A percentile compares a stretch with the other conserved stretches of the same genome.
These are phyloP conservation scores for Pimephales promelas DNA, from an alignment of 2,113 vertebrate species.

Conservation along the genomic window DNA sequence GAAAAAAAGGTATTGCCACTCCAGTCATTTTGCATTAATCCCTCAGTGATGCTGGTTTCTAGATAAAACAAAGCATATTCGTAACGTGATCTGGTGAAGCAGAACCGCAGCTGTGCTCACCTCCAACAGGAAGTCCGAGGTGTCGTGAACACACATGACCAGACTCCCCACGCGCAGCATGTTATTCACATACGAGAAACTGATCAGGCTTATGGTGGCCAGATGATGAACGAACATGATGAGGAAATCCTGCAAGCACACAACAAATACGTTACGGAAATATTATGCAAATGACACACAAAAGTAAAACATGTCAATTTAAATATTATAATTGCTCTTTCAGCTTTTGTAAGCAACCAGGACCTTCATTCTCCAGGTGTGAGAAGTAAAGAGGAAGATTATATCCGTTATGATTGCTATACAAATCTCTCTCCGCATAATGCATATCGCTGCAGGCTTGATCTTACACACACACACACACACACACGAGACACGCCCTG, in stretches of 20 bases:
- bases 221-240: conserved; percentile 97
- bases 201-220: conserved; percentile 86
- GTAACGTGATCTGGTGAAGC: background rate
- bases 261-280: background rate
- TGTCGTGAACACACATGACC: conserved; percentile 89
- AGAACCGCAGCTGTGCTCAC: conserved; percentile 67
- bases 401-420: background rate
- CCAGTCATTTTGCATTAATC: background rate
- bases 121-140: conserved; percentile 91
- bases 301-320: no score
- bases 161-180: conserved; percentile 92
- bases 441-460: background rate
- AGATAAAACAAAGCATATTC: background rate
- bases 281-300: background rate
- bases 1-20: background rate
- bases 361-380: background rate
- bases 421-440: background rate
- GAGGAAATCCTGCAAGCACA: conserved; percentile 85
- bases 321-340: no score
- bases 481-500: background rate
- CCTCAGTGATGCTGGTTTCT: background rate
- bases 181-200: conserved; percentile 94
- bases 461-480: background rate
- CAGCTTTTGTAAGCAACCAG: background rate
- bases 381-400: background rate